Conservation (phyloP, 1,140 invertebrate genomes). For the Drosophila willistoni region DNA sequence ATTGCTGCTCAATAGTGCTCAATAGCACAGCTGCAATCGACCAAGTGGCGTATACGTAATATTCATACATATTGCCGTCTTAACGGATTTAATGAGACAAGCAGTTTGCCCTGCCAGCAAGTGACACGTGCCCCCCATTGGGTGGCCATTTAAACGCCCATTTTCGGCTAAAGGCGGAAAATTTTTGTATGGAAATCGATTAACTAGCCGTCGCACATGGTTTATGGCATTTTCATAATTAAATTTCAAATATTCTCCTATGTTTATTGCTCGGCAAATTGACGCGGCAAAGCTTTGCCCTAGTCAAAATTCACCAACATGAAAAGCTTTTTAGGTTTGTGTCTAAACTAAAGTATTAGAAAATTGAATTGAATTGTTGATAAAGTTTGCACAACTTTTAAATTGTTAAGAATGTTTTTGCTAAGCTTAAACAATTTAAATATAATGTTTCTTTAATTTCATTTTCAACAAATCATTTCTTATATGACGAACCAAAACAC, state of each 20-base stretch:
- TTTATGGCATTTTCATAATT: slow-evolving; percentile 35
- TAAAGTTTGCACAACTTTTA: background rate
- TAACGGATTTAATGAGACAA: slow-evolving; percentile 17
- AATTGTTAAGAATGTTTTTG: too few species aligned
- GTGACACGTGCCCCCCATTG: slow-evolving; percentile 27
- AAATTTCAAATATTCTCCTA: slow-evolving; percentile 19
- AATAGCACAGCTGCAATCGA: slow-evolving; percentile 22
- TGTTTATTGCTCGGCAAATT: slow-evolving; percentile 2
- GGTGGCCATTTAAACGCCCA: slow-evolving; percentile 36
- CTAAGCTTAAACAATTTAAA: too few species aligned
- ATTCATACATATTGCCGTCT: slow-evolving; percentile 22
- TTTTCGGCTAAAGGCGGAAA: slow-evolving; percentile 27
- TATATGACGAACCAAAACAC: too few species aligned
- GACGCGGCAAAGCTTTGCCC: slow-evolving; percentile 15
- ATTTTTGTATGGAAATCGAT: slow-evolving; percentile 22
- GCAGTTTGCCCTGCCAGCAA: background rate
- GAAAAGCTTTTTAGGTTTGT: background rate
- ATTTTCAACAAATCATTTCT: too few species aligned
- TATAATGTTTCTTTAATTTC: too few species aligned
- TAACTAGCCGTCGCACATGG: slow-evolving; percentile 4
- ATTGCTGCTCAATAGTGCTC: background rate
- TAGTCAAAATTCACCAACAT: background rate
- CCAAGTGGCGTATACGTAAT: slow-evolving; percentile 39
- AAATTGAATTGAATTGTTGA: background rate
- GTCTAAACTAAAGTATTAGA: background rate